Conservation (phyloP, 2,888 invertebrate species). For the Trissolcus brochymenae region DNA sequence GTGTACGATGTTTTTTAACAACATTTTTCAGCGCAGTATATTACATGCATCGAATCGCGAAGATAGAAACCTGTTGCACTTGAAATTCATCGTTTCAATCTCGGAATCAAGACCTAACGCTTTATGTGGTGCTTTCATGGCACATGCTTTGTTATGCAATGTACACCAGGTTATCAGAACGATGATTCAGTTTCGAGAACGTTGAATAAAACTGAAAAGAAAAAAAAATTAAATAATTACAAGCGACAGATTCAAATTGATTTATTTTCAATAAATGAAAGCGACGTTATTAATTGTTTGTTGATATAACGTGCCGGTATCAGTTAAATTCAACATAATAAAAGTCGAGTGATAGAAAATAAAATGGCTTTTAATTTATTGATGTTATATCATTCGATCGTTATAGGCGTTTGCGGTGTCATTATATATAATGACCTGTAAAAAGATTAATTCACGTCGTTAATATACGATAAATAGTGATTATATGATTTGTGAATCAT, state of each 20-base stretch:
- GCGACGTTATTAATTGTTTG: conserved; percentile 52
- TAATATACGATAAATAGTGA: conserved; percentile 36
- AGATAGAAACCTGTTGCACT: conserved; percentile 42
- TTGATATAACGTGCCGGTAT: conserved; percentile 48
- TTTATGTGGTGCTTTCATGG: conserved; percentile 6
- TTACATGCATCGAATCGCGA: conserved; percentile 53
- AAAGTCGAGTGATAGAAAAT: conserved; percentile 34
- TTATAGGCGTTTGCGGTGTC: conserved; percentile 40
- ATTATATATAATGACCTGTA: conserved; percentile 40
- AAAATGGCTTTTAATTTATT: conserved; percentile 40
- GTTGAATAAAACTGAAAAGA: neutral
- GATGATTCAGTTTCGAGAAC: neutral
- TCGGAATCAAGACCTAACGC: conserved; percentile 15
- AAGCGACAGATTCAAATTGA: conserved; percentile 26
- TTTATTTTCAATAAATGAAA: conserved; percentile 38
- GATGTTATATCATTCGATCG: conserved; percentile 44
- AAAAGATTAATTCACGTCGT: conserved; percentile 14
- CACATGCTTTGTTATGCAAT: conserved; percentile 4
- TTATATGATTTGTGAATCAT: neutral
- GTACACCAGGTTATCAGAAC: neutral
- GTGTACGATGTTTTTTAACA: conserved; percentile 46
- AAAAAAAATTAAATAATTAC: neutral
- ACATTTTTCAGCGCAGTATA: conserved; percentile 28
- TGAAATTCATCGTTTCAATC: conserved; percentile 23
- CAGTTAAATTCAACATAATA: conserved; percentile 50